Conservation (phyloP, 2,888 invertebrate species). For the Tridacna crocea region DNA sequence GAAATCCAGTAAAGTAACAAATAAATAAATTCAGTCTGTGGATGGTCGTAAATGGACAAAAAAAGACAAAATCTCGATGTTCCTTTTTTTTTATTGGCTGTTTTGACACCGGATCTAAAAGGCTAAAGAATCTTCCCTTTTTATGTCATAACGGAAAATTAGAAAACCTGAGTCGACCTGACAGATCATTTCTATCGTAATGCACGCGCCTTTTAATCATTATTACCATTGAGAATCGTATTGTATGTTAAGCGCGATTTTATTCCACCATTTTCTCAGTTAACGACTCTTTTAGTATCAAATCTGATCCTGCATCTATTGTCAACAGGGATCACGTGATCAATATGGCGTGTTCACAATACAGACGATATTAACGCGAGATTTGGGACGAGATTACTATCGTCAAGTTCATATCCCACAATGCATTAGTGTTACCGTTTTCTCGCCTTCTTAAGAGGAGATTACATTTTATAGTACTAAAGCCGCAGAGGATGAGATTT, state of each 20-base stretch:
- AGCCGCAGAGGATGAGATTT: slow-evolving; percentile 41
- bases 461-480: slow-evolving; percentile 39
- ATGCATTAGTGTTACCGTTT: slow-evolving; percentile 48
- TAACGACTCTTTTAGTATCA: slow-evolving; percentile 15
- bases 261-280: slow-evolving; percentile 20
- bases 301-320: slow-evolving; percentile 25
- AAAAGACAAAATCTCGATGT: no score
- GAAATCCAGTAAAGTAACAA: no score
- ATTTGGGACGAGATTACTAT: slow-evolving; percentile 27
- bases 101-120: slow-evolving; percentile 10
- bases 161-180: slow-evolving; percentile 24
- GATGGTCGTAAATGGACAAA: no score
- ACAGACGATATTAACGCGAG: slow-evolving; percentile 26
- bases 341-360: slow-evolving; percentile 3
- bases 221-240: slow-evolving; percentile 25
- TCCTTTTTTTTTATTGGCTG: neutral
- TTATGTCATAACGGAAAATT: slow-evolving; percentile 25
- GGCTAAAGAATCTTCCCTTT: slow-evolving; percentile 23
- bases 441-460: slow-evolving; percentile 46
- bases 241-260: slow-evolving; percentile 35
- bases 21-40: no score
- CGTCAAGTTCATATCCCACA: slow-evolving; percentile 35
- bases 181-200: slow-evolving; percentile 26
- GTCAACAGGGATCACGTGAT: slow-evolving; percentile 21
- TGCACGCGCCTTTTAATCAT: slow-evolving; percentile 33